These are phyloP conservation scores for Eupsittula cactorum DNA, from an alignment of 2,113 vertebrate genomes.

Conservation along the genomic window DNA sequence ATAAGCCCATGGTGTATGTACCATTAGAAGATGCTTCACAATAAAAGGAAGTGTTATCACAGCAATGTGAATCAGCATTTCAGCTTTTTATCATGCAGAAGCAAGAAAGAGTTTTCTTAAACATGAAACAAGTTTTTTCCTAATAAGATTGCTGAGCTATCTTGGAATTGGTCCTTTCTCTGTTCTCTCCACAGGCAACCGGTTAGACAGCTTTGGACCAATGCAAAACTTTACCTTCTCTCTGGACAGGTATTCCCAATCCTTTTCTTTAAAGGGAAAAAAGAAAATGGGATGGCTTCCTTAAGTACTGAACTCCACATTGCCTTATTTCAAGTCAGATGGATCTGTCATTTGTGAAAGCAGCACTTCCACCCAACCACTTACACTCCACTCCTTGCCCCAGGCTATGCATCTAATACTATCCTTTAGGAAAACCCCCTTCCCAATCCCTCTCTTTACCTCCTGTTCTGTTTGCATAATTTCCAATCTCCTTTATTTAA, in stretches of 20 bases:
- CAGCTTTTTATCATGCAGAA: neutral
- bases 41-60: neutral
- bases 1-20: neutral
- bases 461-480: neutral
- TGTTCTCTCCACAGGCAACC: neutral
- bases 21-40: neutral
- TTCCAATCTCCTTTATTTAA: neutral
- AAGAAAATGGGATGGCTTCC: neutral
- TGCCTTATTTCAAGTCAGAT: neutral
- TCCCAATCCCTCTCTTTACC: neutral
- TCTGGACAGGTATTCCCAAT: accelerated
- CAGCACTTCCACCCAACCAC: neutral
- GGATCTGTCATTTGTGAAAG: neutral
- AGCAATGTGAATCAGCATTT: neutral
- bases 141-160: neutral
- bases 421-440: neutral
- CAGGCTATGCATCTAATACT: neutral
- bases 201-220: neutral
- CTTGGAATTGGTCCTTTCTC: neutral
- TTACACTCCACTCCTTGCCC: neutral
- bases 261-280: neutral
- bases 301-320: neutral
- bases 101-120: neutral
- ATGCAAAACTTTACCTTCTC: neutral
- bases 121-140: neutral